phyloP scores from a whole-genome alignment of 37 sponge, comb jelly and placozoan genomes.

The Spongia lamella region DNA sequence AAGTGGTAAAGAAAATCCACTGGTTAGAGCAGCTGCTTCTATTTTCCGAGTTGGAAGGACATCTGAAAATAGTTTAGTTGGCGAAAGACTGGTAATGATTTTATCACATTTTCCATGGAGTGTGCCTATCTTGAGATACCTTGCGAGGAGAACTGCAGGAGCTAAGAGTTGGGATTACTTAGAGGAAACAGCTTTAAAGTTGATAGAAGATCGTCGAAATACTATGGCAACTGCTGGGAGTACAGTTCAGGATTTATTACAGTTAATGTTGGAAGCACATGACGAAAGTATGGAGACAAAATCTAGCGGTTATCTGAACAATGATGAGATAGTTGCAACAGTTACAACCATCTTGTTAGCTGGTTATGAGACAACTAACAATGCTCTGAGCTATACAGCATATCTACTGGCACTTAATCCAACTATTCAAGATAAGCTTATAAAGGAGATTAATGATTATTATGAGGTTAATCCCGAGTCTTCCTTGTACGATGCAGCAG shows the following conservation, averaged over 20 bases:
- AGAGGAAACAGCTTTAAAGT: background rate
- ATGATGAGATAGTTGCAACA: slow-evolving; percentile 49
- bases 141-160: background rate
- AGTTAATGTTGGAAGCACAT: slow-evolving; percentile 65
- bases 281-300: slow-evolving; percentile 4
- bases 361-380: slow-evolving; percentile 84
- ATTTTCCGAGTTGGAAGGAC: slow-evolving; percentile 1
- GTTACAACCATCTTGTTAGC: slow-evolving; percentile 68
- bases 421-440: slow-evolving; percentile 60
- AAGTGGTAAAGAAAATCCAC: slow-evolving; percentile 43
- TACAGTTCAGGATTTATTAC: slow-evolving; percentile 46
- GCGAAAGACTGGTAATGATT: too few relatives aligned
- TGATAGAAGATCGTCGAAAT: background rate
- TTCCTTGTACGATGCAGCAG: slow-evolving; percentile 63
- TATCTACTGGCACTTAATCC: slow-evolving; percentile 72
- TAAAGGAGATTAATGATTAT: slow-evolving; percentile 52
- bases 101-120: slow-evolving; percentile 7
- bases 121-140: background rate
- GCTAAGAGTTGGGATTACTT: background rate
- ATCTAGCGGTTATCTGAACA: slow-evolving; percentile 15
- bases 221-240: too few relatives aligned
- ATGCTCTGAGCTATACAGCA: slow-evolving; percentile 49
- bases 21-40: slow-evolving; percentile 34
- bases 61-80: too few relatives aligned
- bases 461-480: slow-evolving; percentile 59